Conservation (phyloP, 2,113 vertebrate species). For the Clupea harengus region DNA sequence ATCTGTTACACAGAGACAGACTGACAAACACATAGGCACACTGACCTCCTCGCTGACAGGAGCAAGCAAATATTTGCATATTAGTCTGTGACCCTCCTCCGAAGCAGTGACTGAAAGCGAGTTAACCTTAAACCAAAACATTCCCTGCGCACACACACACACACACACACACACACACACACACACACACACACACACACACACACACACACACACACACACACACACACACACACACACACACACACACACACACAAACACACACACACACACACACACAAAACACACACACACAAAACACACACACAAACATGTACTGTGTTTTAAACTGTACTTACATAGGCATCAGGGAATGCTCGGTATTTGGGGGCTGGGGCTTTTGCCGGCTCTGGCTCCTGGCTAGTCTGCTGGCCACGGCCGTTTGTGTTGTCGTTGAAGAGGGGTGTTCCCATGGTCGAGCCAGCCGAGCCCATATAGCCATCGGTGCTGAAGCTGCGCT, state of each 20-base stretch:
- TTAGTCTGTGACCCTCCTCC: not conserved
- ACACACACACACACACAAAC: not conserved
- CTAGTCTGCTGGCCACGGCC: constrained; percentile 43
- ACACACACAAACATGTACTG: not conserved
- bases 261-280: constrained; percentile 11
- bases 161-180: no score
- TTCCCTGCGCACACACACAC: not conserved
- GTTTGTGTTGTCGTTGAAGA: constrained; percentile 40
- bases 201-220: not conserved
- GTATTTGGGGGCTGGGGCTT: constrained; percentile 48
- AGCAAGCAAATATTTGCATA: not conserved
- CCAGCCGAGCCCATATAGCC: not conserved
- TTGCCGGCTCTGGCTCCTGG: constrained; percentile 44
- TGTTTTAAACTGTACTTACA: constrained; percentile 70
- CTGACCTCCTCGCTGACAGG: not conserved
- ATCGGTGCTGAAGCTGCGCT: constrained; percentile 51
- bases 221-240: not conserved
- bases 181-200: not conserved
- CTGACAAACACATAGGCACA: not conserved
- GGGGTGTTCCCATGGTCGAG: not conserved
- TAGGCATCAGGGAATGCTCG: constrained; percentile 67
- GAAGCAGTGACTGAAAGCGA: not conserved
- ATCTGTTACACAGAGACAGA: not conserved
- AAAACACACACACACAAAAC: not conserved
- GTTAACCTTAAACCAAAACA: not conserved